These are phyloP conservation scores for Congeria kusceri DNA, from an alignment of 2,888 invertebrate species.

Conservation along the genomic window DNA sequence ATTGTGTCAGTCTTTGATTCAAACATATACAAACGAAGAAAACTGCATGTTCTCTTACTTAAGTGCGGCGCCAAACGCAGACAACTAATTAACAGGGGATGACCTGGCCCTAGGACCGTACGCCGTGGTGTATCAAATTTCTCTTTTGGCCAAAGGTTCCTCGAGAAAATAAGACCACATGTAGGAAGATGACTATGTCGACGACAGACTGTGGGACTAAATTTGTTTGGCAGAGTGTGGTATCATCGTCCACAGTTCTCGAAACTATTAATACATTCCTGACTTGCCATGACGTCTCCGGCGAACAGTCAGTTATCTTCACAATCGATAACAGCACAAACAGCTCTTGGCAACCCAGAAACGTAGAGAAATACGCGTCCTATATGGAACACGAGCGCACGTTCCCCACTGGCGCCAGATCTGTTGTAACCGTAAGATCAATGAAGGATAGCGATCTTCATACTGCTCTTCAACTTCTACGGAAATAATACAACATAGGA, in stretches of 20 bases:
- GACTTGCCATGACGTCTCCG: conserved; percentile 35
- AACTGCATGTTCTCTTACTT: conserved; percentile 46
- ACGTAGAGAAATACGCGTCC: conserved; percentile 55
- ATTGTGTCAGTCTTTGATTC: conserved; percentile 48
- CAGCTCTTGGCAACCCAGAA: conserved; percentile 53
- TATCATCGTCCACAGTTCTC: conserved; percentile 49
- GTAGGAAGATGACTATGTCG: conserved; percentile 47
- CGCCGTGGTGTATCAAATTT: conserved; percentile 55
- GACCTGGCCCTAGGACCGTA: conserved; percentile 67
- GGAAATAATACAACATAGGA: background rate
- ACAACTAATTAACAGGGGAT: conserved; percentile 47
- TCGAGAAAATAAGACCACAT: conserved; percentile 48
- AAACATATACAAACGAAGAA: conserved; percentile 58
- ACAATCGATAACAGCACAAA: conserved; percentile 50
- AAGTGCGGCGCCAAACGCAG: conserved; percentile 53
- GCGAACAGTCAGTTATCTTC: conserved; percentile 41
- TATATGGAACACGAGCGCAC: conserved; percentile 60
- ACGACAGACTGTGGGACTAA: conserved; percentile 42
- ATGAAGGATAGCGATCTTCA: conserved; percentile 10
- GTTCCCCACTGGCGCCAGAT: conserved; percentile 61
- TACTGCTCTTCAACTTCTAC: conserved; percentile 8
- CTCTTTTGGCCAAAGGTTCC: conserved; percentile 47
- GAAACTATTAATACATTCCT: conserved; percentile 53
- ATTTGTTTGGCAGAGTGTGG: conserved; percentile 63
- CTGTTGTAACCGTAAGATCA: conserved; percentile 30